phyloP scores from a whole-genome alignment of 2,888 invertebrate species.

The Thymelicus lineola region DNA sequence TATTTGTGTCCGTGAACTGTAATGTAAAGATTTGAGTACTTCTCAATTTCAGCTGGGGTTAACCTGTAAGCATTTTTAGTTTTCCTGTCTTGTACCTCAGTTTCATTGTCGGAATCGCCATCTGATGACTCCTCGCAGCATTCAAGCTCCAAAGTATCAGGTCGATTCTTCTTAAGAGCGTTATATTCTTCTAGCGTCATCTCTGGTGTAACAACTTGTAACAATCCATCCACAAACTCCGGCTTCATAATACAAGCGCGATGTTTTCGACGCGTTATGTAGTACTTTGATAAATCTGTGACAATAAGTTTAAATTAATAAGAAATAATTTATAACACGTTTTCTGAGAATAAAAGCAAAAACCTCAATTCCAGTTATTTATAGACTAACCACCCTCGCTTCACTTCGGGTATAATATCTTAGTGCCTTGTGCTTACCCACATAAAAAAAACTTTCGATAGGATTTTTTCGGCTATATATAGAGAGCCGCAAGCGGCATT shows the following conservation, averaged over 20 bases:
- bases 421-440: too few relatives aligned
- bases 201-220: conserved; percentile 13
- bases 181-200: conserved; percentile 50
- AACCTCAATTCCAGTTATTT: too few relatives aligned
- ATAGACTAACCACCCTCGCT: too few relatives aligned
- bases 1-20: conserved; percentile 51
- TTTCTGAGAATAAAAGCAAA: too few relatives aligned
- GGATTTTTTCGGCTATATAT: too few relatives aligned
- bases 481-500: too few relatives aligned
- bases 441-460: too few relatives aligned
- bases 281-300: conserved; percentile 55
- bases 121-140: conserved; percentile 9
- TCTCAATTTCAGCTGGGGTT: conserved; percentile 56
- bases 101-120: conserved; percentile 55
- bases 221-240: conserved; percentile 41
- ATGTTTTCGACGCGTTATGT: conserved; percentile 55
- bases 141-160: neutral
- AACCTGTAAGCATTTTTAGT: conserved; percentile 48
- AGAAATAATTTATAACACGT: too few relatives aligned
- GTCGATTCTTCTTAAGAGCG: conserved; percentile 48
- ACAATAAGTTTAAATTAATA: conserved; percentile 27
- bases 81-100: conserved; percentile 28
- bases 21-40: conserved; percentile 56
- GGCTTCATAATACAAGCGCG: conserved; percentile 57
- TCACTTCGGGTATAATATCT: too few relatives aligned